Base-by-base conservation (phyloP, 2,888 invertebrate species). In the Phymatocera aterrima region DNA sequence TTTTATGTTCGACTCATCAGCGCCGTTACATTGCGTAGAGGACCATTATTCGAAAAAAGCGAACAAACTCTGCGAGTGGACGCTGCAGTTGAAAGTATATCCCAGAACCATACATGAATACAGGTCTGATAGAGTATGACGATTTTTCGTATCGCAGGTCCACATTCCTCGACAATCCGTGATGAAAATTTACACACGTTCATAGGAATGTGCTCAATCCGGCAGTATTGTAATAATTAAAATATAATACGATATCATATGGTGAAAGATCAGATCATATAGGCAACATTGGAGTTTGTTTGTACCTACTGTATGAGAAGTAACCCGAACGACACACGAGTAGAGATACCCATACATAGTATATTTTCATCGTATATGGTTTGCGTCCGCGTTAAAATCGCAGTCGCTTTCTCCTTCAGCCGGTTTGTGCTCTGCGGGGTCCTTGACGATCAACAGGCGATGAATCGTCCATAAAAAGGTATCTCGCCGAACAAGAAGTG, bases 351-450 rank as follows among this genome's bases (percentile, higher is more conserved):
- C 31, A 64, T 61, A 64, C 61, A 64, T 15, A 15, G 43, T 31
- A 34, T 31, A 64, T 37, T 37, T 34, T n/a, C 37, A 37, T 21
- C 3, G 37, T 64, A 3, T n/a, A 64, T 37, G 37, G 37, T 64
- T 37, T 10, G 61, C 37, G 61, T 64, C 37, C 34, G 37, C 61
- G 61, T 72, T 31, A 3, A 72, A 72, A 51, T 70, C 48, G 31
- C 46, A 40, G 31, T 51, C 31, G 72, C 72, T 72, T 72, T 72
- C 72, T 72, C 72, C 48, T 72, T 72, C n/a, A 51, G 51, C 72
- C 72, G 72, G 72, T 72, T 72, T 8, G 51, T 51, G 18, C 12
- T 18, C 51, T 31, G n/a, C 34, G 34, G 18, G 51, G 8, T 31
- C 31, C 31, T 34, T 34, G 51, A 18, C 48, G 68, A 46, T 46